Conservation (phyloP, 2,888 invertebrate species). For the Apomyelois bistriatella region DNA sequence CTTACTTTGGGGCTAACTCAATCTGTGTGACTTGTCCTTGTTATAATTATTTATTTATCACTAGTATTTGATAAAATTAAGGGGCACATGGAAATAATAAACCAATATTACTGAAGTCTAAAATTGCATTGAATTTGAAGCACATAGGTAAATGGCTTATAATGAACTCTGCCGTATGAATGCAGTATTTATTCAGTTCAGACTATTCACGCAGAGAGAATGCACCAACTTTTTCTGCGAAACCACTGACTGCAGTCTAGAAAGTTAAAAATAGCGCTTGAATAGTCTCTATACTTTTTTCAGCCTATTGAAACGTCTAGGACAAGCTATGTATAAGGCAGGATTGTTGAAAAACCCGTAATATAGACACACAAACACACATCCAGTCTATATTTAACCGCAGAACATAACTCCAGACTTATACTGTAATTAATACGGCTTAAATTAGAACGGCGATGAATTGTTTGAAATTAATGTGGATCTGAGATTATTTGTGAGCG, state of each 20-base stretch:
- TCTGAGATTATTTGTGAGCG: constrained; percentile 20
- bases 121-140: too few relatives aligned
- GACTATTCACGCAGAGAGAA: neutral
- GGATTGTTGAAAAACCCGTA: constrained; percentile 40
- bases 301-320: constrained; percentile 29
- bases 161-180: neutral
- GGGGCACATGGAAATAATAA: too few relatives aligned
- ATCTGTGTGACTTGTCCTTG: too few relatives aligned
- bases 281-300: constrained; percentile 42
- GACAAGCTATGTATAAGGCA: constrained; percentile 23
- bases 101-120: too few relatives aligned
- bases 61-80: too few relatives aligned
- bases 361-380: constrained; percentile 28
- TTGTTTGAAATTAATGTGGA: constrained; percentile 47
- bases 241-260: neutral
- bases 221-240: constrained; percentile 1
- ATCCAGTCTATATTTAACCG: constrained; percentile 36
- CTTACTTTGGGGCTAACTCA: too few relatives aligned
- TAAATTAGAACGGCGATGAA: constrained; percentile 42
- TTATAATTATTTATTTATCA: too few relatives aligned
- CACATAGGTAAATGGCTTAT: too few relatives aligned
- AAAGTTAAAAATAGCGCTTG: constrained; percentile 48
- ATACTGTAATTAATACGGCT: constrained; percentile 47
- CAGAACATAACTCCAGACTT: constrained; percentile 40
- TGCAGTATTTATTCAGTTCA: neutral